Evolutionary conservation across 1,140 invertebrate species (phyloP).

Genomic region (Pseudomyrmex concolor): DNA sequence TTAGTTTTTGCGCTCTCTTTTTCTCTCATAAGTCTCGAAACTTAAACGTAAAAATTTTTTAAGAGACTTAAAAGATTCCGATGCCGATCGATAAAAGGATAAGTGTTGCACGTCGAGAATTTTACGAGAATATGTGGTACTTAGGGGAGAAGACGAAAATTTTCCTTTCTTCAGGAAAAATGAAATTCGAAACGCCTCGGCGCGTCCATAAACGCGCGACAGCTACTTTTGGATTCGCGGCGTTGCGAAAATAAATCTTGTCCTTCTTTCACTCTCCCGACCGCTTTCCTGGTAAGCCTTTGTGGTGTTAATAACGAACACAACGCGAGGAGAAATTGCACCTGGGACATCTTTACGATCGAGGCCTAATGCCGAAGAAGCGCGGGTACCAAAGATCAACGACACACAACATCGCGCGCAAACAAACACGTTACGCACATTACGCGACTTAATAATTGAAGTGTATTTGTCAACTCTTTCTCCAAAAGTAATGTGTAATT

Average conservation of each 20-base stretch:
- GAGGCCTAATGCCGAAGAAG: background rate
- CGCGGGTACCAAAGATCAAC: constrained; percentile 23
- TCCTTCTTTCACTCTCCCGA: constrained; percentile 16
- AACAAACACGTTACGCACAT: constrained; percentile 28
- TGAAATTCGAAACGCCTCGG: constrained; percentile 34
- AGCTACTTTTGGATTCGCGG: constrained; percentile 45
- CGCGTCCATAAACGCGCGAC: background rate
- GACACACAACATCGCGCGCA: constrained; percentile 3
- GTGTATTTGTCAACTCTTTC: constrained; percentile 41
- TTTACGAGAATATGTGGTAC: background rate
- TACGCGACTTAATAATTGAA: constrained; percentile 37
- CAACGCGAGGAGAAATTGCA: constrained; percentile 40
- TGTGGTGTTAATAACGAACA: constrained; percentile 50
- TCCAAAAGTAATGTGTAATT: background rate
- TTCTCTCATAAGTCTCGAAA: background rate
- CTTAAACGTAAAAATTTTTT: background rate
- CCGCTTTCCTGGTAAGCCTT: constrained; percentile 24
- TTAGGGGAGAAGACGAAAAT: background rate
- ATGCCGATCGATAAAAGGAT: too few relatives aligned
- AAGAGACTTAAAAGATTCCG: background rate
- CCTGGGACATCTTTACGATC: constrained; percentile 48
- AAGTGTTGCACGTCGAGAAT: background rate
- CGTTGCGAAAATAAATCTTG: constrained; percentile 45
- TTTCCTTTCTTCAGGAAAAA: background rate
- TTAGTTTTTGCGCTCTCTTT: background rate